These are phyloP conservation scores for Pygocentrus nattereri DNA, from an alignment of 2,797 vertebrate genomes.

Conservation along the genomic window DNA sequence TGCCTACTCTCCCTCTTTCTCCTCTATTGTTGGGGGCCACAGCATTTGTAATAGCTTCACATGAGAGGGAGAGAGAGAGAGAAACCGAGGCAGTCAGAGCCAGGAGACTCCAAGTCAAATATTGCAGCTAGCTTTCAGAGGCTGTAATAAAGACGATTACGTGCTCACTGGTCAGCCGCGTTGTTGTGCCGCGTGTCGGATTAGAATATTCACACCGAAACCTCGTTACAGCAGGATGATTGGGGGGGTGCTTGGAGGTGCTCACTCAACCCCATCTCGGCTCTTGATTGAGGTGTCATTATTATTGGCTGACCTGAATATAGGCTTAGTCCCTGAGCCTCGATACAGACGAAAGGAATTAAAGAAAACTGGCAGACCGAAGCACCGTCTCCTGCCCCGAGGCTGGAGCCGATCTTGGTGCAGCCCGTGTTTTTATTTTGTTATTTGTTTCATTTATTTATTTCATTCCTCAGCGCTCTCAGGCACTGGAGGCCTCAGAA, in stretches of 20 bases:
- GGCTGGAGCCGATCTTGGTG: conserved; percentile 3
- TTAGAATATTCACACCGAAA: conserved; percentile 83
- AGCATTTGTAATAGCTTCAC: conserved; percentile 52
- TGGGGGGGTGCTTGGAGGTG: conserved; percentile 52
- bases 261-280: conserved; percentile 65
- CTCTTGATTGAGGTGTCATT: conserved; percentile 68
- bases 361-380: conserved; percentile 44
- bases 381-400: conserved; percentile 24
- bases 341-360: conserved; percentile 49
- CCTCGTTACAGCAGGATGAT: conserved; percentile 69
- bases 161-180: conserved; percentile 75
- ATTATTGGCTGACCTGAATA: conserved; percentile 64
- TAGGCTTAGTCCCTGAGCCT: conserved; percentile 48
- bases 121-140: conserved; percentile 82
- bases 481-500: neutral
- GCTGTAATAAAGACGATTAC: conserved; percentile 82
- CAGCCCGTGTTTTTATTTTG: conserved; percentile 12
- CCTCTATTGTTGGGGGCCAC: conserved; percentile 40
- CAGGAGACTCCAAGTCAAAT: conserved; percentile 72
- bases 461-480: conserved; percentile 13
- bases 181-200: conserved; percentile 80
- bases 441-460: conserved; percentile 38
- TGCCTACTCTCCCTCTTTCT: conserved; percentile 56
- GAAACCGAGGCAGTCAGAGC: conserved; percentile 68
- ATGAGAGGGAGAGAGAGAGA: conserved; percentile 31